Conservation (phyloP, 2,113 vertebrate genomes). For the Oostethus manadensis region DNA sequence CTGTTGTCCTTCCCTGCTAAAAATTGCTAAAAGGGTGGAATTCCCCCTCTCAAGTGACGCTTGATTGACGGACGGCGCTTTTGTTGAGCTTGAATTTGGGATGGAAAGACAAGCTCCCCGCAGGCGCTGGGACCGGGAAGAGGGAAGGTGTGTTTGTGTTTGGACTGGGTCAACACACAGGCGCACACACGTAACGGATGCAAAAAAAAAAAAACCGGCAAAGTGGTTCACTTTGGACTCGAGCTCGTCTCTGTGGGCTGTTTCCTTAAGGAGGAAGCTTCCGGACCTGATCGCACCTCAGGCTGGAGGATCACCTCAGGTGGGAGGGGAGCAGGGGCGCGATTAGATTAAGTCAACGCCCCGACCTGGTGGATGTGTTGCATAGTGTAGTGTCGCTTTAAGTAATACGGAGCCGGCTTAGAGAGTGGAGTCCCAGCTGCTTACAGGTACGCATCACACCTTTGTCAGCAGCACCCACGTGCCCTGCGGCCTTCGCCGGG, state of each 20-base stretch:
- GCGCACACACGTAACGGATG: neutral
- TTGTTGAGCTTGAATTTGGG: too few relatives aligned
- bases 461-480: constrained; percentile 24
- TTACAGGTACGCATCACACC: constrained; percentile 28
- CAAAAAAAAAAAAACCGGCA: constrained; percentile 2
- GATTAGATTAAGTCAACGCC: constrained; percentile 61
- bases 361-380: too few relatives aligned
- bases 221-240: constrained; percentile 3
- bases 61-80: too few relatives aligned
- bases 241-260: constrained; percentile 33
- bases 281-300: constrained; percentile 45
- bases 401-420: neutral
- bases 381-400: neutral
- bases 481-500: constrained; percentile 48
- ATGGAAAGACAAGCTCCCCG: too few relatives aligned
- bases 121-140: too few relatives aligned
- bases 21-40: too few relatives aligned
- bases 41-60: too few relatives aligned
- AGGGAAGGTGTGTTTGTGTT: neutral
- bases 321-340: constrained; percentile 33
- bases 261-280: constrained; percentile 42
- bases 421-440: constrained; percentile 8
- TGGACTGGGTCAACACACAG: constrained; percentile 1
- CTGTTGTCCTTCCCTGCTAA: too few relatives aligned
- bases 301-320: constrained; percentile 32